Evolutionary conservation across 1,140 invertebrate species (phyloP).

Genomic region (Bombus impatiens): DNA sequence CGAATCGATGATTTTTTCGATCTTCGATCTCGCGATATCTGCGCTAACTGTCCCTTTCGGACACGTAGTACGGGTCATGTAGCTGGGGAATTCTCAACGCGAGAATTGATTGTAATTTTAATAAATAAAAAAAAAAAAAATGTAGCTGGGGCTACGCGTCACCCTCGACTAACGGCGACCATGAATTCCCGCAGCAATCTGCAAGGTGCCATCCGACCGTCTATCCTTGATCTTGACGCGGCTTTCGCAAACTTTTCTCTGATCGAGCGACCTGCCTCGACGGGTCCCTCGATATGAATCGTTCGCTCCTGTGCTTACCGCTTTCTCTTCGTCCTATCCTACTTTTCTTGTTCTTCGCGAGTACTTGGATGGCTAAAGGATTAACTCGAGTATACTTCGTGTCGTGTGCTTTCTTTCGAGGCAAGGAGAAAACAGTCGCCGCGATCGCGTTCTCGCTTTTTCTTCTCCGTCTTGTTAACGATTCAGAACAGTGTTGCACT

Average conservation of each 20-base stretch:
- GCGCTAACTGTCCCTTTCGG: neutral
- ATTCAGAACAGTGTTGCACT: neutral
- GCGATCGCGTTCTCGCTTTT: neutral
- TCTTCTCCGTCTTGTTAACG: no score
- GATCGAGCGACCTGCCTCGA: slow-evolving; percentile 23
- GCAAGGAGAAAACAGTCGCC: neutral
- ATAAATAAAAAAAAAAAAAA: no score
- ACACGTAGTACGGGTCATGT: neutral
- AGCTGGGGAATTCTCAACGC: neutral
- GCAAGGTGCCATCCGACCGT: neutral
- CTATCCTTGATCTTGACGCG: slow-evolving; percentile 19
- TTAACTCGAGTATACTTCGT: slow-evolving; percentile 3
- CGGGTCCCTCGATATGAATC: neutral
- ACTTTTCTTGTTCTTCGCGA: neutral
- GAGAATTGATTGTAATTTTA: no score
- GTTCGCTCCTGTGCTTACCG: neutral
- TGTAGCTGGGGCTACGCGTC: slow-evolving; percentile 20
- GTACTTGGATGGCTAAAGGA: neutral
- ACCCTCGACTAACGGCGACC: neutral
- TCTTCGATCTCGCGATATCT: neutral
- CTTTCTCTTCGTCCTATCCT: neutral
- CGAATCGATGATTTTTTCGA: neutral
- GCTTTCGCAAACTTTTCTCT: slow-evolving; percentile 13
- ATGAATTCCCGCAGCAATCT: slow-evolving; percentile 50
- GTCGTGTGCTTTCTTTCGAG: neutral